Percentiles rank a stretch among this genome's conserved stretches.
Evolutionary conservation across 2,113 vertebrate species (phyloP).

Genomic region (Bos taurus): ARS-UCD2.0 NC_037342.1:76738501-76739000

Average conservation of each 20-base stretch:
- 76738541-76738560: background rate
- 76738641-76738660: background rate
- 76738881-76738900: slow-evolving; percentile 6
- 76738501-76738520: background rate
- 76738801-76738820: background rate
- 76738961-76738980: slow-evolving; percentile 9
- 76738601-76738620: background rate
- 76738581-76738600: background rate
- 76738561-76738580: slow-evolving; percentile 23
- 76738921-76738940: background rate
- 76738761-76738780: slow-evolving; percentile 35
- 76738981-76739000: slow-evolving; percentile 26
- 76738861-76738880: background rate
- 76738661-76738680: slow-evolving; percentile 7
- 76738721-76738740: background rate
- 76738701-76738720: background rate
- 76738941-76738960: background rate
- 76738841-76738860: slow-evolving; percentile 11
- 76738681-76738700: background rate
- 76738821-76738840: background rate
- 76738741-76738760: background rate
- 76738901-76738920: background rate
- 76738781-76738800: background rate
- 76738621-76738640: background rate
- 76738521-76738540: background rate